phyloP scores from a whole-genome alignment of 2,797 vertebrate genomes.

The Pempheris klunzingeri region DNA sequence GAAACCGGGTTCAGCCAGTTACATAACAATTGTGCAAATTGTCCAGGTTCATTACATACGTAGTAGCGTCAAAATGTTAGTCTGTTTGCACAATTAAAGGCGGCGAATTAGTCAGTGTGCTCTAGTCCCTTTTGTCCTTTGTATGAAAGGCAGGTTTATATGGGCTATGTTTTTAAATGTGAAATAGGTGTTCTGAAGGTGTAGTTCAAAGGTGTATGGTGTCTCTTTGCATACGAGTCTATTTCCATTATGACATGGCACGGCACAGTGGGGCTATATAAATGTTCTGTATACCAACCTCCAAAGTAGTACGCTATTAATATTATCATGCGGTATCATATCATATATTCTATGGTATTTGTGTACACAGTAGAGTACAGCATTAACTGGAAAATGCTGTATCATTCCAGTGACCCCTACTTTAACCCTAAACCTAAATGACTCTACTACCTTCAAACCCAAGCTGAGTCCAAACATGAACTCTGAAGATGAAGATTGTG shows the following conservation, averaged over 20 bases:
- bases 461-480: not conserved
- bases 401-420: not conserved
- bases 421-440: not conserved
- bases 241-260: not conserved
- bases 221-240: not conserved
- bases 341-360: conserved; percentile 4
- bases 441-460: not conserved
- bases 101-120: too few relatives aligned
- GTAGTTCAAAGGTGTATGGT: not conserved
- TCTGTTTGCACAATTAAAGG: too few relatives aligned
- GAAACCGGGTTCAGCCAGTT: too few relatives aligned
- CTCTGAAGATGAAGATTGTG: not conserved
- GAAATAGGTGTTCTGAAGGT: not conserved
- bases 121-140: too few relatives aligned
- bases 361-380: not conserved
- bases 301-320: not conserved
- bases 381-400: conserved; percentile 11
- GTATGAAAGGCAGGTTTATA: not conserved
- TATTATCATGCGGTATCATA: conserved; percentile 1
- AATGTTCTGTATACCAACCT: not conserved
- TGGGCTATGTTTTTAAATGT: not conserved
- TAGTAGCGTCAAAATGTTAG: too few relatives aligned
- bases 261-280: not conserved
- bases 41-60: too few relatives aligned
- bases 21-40: too few relatives aligned